Percentiles rank a stretch among this genome's conserved stretches.
phyloP scores from a whole-genome alignment of 2,113 vertebrate species.

The Epinephelus moara region DNA sequence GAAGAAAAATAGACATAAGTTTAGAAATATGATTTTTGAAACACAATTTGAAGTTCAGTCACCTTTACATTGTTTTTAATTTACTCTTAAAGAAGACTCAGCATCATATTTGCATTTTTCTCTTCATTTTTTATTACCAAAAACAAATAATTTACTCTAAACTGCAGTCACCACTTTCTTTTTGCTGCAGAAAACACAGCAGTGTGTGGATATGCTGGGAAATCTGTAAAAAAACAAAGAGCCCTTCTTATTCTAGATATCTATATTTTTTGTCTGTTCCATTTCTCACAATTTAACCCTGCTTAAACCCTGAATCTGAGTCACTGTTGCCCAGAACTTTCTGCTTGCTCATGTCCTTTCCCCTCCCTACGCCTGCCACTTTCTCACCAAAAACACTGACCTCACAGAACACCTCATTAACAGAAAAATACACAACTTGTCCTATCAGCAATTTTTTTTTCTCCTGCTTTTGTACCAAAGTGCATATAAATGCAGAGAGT shows the following conservation, averaged over 20 bases:
- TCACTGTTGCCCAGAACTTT: constrained; percentile 39
- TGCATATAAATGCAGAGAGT: constrained; percentile 14
- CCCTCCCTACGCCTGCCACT: constrained; percentile 14
- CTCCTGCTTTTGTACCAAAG: constrained; percentile 23
- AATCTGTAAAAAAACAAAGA: neutral
- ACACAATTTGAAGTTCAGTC: neutral
- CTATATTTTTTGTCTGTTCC: constrained; percentile 2
- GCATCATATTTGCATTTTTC: constrained; percentile 8
- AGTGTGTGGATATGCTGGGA: neutral
- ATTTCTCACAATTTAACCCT: constrained; percentile 47
- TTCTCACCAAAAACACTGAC: constrained; percentile 57
- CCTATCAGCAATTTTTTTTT: constrained; percentile 55
- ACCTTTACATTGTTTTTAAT: neutral
- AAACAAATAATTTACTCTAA: neutral
- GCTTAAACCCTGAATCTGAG: constrained; percentile 52
- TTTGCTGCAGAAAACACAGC: constrained; percentile 6
- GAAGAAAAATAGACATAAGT: neutral
- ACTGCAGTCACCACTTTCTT: neutral
- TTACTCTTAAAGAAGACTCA: neutral
- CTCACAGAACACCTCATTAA: constrained; percentile 44
- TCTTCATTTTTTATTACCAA: neutral
- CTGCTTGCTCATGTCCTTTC: constrained; percentile 48
- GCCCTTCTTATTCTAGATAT: neutral
- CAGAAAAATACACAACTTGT: constrained; percentile 60
- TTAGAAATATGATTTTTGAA: neutral